These are phyloP conservation scores for Wiebesia pumilae DNA, from an alignment of 1,140 invertebrate genomes.

Conservation along the genomic window DNA sequence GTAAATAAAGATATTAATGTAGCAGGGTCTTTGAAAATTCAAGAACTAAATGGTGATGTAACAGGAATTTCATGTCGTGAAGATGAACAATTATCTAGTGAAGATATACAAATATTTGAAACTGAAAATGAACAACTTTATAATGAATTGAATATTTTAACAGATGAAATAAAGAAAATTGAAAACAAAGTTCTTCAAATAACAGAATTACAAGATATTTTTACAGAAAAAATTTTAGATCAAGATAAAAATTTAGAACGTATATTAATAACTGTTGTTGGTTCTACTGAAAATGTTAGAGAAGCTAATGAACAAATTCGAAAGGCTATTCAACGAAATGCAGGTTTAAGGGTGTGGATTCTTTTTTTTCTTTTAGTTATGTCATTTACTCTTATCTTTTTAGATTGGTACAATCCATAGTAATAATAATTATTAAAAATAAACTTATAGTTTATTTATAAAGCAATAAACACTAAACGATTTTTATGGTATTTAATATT, in stretches of 20 bases:
- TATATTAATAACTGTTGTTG: constrained; percentile 90
- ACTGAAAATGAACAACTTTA: constrained; percentile 88
- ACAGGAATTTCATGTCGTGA: constrained; percentile 62
- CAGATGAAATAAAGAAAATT: constrained; percentile 88
- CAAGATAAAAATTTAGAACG: constrained; percentile 95
- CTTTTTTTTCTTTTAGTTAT: constrained; percentile 96
- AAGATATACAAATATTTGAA: constrained; percentile 94
- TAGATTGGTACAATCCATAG: constrained; percentile 99
- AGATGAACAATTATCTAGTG: constrained; percentile 83
- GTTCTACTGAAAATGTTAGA: constrained; percentile 95
- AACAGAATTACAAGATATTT: constrained; percentile 95
- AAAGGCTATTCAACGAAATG: constrained; percentile 96
- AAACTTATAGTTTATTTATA: background rate
- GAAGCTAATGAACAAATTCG: constrained; percentile 97
- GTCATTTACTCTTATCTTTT: constrained; percentile 95
- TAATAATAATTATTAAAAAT: constrained; percentile 32
- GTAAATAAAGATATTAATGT: constrained; percentile 56
- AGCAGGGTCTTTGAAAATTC: constrained; percentile 65
- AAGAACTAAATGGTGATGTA: constrained; percentile 70
- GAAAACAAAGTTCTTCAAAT: constrained; percentile 96
- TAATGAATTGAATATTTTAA: constrained; percentile 87
- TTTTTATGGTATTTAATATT: no score
- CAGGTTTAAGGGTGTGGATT: constrained; percentile 93
- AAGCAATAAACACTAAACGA: no score
- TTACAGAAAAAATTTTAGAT: constrained; percentile 97